These are phyloP conservation scores for Zalophus californianus DNA, from an alignment of 2,797 vertebrate species.

Conservation along the genomic window DNA sequence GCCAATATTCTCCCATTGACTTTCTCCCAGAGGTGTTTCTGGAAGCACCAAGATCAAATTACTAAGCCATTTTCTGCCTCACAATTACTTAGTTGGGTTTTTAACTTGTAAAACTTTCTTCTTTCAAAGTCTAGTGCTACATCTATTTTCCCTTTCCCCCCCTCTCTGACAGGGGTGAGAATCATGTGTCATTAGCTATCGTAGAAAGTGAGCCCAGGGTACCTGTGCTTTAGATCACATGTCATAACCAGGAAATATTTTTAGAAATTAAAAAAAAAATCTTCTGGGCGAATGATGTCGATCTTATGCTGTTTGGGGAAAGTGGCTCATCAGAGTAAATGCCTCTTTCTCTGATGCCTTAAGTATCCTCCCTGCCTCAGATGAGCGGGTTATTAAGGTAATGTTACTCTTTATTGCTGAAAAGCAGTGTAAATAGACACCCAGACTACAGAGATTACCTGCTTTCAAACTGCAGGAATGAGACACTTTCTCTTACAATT, in stretches of 20 bases:
- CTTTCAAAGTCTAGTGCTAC: constrained; percentile 24
- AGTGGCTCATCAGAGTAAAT: constrained; percentile 82
- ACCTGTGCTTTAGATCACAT: constrained; percentile 67
- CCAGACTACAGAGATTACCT: constrained; percentile 79
- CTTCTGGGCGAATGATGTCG: constrained; percentile 70
- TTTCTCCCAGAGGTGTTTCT: constrained; percentile 37
- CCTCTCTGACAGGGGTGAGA: not conserved
- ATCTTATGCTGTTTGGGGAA: constrained; percentile 77
- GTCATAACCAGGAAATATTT: constrained; percentile 80
- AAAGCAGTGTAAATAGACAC: constrained; percentile 77
- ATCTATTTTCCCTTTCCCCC: not conserved
- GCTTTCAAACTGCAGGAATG: constrained; percentile 85
- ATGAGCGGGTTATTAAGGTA: constrained; percentile 84
- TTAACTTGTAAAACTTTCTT: constrained; percentile 62
- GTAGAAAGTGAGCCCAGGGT: constrained; percentile 26
- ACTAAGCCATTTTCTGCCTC: constrained; percentile 57
- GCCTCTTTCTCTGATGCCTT: constrained; percentile 80
- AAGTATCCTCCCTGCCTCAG: constrained; percentile 77
- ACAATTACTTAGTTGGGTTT: constrained; percentile 43
- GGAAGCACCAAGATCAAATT: constrained; percentile 28
- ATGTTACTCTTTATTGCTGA: constrained; percentile 82
- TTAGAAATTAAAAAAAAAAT: constrained; percentile 78
- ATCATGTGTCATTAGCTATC: not conserved
- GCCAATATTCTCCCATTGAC: not conserved
- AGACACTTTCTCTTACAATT: constrained; percentile 83